Base-by-base conservation (phyloP, 2,888 invertebrate species). In the Tinea pellionella region DNA sequence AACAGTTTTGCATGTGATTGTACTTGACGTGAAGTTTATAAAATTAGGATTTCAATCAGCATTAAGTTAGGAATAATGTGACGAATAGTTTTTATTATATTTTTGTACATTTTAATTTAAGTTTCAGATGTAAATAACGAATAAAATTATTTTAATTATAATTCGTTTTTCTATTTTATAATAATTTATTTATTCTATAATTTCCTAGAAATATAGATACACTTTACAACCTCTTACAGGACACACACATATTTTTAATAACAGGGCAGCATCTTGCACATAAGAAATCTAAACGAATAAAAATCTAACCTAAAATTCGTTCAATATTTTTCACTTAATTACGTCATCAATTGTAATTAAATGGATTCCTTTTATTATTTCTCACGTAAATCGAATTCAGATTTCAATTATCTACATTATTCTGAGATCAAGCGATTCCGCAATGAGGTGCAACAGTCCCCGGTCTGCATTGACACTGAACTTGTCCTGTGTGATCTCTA, bases 391-490 rank as follows among this genome's bases (percentile, higher is more conserved):
- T n/a, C n/a, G n/a, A n/a, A n/a, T n/a, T n/a, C n/a, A n/a, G n/a
- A n/a, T n/a, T n/a, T n/a, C n/a, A n/a, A n/a, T n/a, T n/a, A n/a
- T n/a, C n/a, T n/a, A n/a, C n/a, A n/a, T n/a, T n/a, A n/a, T n/a
- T n/a, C n/a, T 24, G 24, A 24, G 24, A 37, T 37, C 37, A 37
- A 37, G 37, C 11, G 2, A 37, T 37, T 12, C n/a, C 11, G n/a
- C 37, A 37, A 37, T 37, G 11, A 37, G 37, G 37, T 9, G 4
- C 37, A 37, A 37, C 11, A 9, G 37, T 37, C 37, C 37, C 37
- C 2, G 37, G 37, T 37, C 37, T 37, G 9, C 95, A 94, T 64
- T 92, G 92, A 70, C 93, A 93, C 61, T 84, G 84, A 0, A 90
- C 90, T 59, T 73, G 81, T 24, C 80, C 80, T 43, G 70, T 68